phyloP scores from a whole-genome alignment of 1,140 invertebrate genomes.

The Leptestheria dahalacensis region DNA sequence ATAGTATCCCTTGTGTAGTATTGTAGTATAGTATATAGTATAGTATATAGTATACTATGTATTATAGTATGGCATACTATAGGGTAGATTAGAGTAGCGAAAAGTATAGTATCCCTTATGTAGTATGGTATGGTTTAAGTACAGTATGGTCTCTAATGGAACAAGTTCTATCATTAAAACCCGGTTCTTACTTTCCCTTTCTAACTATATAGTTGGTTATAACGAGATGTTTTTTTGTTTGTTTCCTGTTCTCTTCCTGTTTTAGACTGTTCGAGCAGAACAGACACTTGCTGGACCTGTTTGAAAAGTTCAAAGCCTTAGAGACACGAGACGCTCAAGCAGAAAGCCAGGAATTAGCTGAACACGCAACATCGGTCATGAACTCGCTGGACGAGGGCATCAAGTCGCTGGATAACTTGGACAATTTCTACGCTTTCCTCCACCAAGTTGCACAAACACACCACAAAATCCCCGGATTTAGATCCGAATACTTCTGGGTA shows the following conservation, averaged over 20 bases:
- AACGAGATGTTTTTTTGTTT: neutral
- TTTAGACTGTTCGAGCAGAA: conserved; percentile 77
- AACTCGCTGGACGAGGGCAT: conserved; percentile 63
- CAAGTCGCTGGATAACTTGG: conserved; percentile 64
- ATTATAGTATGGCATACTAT: too few species aligned
- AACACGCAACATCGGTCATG: conserved; percentile 80
- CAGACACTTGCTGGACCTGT: conserved; percentile 53
- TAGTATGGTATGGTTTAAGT: too few species aligned
- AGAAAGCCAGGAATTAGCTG: conserved; percentile 59
- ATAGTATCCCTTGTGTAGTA: too few species aligned
- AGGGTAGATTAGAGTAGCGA: too few species aligned
- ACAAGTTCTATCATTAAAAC: too few species aligned
- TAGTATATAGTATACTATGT: too few species aligned
- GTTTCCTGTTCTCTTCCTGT: conserved; percentile 14
- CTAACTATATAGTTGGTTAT: too few species aligned
- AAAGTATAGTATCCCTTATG: too few species aligned
- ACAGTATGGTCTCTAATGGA: too few species aligned
- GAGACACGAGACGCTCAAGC: conserved; percentile 64
- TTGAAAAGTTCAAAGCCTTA: conserved; percentile 55
- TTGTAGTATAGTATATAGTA: too few species aligned
- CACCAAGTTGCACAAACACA: conserved; percentile 68
- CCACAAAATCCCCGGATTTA: conserved; percentile 63
- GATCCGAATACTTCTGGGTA: conserved; percentile 75
- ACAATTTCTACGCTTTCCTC: conserved; percentile 65
- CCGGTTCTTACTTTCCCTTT: too few species aligned